Percentiles rank a stretch among this genome's conserved stretches.
Evolutionary conservation across 2,797 vertebrate genomes (phyloP).

Genomic region (Pampus argenteus): DNA sequence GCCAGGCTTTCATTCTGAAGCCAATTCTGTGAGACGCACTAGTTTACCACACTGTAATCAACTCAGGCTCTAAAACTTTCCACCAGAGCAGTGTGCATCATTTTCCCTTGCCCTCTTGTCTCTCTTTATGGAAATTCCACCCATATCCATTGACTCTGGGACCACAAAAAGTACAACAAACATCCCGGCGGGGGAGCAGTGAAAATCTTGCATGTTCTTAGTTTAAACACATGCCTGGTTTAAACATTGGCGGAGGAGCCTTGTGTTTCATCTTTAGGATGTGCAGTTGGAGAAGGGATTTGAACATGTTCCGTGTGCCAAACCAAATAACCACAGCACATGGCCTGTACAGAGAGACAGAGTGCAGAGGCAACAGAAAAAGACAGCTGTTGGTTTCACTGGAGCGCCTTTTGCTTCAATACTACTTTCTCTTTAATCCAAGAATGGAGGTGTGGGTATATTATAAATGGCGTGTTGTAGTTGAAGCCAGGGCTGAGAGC

Average conservation of each 20-base stretch:
- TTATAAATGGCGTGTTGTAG: constrained; percentile 59
- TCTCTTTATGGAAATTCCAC: constrained; percentile 36
- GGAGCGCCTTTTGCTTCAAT: constrained; percentile 53
- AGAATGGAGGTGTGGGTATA: constrained; percentile 52
- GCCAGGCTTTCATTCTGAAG: constrained; percentile 36
- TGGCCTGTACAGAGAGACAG: constrained; percentile 21
- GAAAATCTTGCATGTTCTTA: constrained; percentile 29
- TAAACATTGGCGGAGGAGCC: constrained; percentile 32
- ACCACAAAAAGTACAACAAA: constrained; percentile 64
- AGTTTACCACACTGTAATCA: constrained; percentile 57
- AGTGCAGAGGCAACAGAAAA: constrained; percentile 29
- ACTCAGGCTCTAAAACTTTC: constrained; percentile 45
- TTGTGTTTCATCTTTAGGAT: constrained; percentile 56
- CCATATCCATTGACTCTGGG: constrained; percentile 26
- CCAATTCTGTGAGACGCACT: constrained; percentile 44
- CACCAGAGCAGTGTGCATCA: constrained; percentile 27
- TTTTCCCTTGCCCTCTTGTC: constrained; percentile 2
- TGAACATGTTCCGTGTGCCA: constrained; percentile 51
- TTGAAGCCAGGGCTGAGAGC: constrained; percentile 36
- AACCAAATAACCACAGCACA: constrained; percentile 60
- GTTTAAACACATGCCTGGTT: constrained; percentile 49
- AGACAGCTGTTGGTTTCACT: constrained; percentile 53
- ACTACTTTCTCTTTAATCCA: constrained; percentile 56
- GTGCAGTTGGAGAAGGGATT: constrained; percentile 31
- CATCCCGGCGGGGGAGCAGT: constrained; percentile 19